Evolutionary conservation across 2,888 invertebrate genomes (phyloP), one percentile per base, ranked within the genome.

Genomic region (Caenorhabditis virilis): DNA sequence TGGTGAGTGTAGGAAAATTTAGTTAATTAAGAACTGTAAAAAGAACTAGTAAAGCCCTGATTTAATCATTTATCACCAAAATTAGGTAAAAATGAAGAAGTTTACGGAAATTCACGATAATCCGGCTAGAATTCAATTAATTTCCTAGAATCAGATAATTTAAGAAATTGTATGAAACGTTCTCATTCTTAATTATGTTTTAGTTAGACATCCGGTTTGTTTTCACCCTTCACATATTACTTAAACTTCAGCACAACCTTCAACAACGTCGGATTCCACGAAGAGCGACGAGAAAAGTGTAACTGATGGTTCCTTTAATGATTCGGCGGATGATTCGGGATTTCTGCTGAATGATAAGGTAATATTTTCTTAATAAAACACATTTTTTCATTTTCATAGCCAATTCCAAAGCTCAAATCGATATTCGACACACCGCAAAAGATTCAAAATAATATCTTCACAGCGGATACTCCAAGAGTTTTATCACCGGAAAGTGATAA

Each of bases 291-390:
- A 30, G 13, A 13, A 30, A 30, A 30, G 13, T 30, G 13, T 30
- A 13, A 30, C 27, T 30, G 42, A 41, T 15, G 1, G 22, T 5
- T 36, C 39, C 1, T n/a, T 43, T n/a, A 41, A 52, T 35, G 51
- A 51, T 20, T 49, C 45, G 11, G 62, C 62, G 6, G 56, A 62
- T 18, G 62, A 62, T 30, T 62, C 62, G 2, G 42, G 51, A 16
- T 62, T 62, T 23, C 39, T 62, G 30, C 26, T 62, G 13, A 41
- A 53, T 27, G 39, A 57, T 26, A 41, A 35, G 39, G 60, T 59
- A 25, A 43, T 43, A 13, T 16, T 43, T 25, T 5, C 7, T 43
- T 7, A 43, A 26, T 13, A 43, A 7, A 20, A 20, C 23, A 2
- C 13, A 5, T 1, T 5, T 1, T 30, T 47, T 18, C 4, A 13